Percentiles rank a stretch among this genome's conserved stretches.
Conservation (phyloP, 2,888 invertebrate genomes). For the Lithophane socia region DNA sequence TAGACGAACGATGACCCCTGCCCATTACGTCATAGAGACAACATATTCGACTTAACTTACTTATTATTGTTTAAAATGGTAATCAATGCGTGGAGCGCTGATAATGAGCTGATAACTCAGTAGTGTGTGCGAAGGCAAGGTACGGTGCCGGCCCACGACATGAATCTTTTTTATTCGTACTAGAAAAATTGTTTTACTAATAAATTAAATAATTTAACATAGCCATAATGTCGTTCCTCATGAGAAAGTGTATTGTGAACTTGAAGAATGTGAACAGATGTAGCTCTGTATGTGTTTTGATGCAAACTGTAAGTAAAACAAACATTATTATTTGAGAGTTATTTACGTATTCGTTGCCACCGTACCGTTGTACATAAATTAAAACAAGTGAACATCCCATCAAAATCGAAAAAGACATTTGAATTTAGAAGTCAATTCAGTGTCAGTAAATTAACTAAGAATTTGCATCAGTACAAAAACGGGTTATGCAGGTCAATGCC, state of each 20-base stretch:
- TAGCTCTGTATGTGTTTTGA: conserved; percentile 72
- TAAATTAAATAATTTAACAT: conserved; percentile 16
- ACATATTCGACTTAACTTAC: conserved; percentile 69
- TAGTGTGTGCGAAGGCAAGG: conserved; percentile 71
- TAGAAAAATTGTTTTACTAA: conserved; percentile 28
- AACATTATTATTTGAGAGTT: neutral
- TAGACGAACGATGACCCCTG: conserved; percentile 71
- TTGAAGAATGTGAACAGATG: conserved; percentile 77
- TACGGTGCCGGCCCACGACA: conserved; percentile 69
- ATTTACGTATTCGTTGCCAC: neutral
- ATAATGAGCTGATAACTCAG: conserved; percentile 84
- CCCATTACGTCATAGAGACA: conserved; percentile 67
- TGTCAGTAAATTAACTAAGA: conserved; percentile 1
- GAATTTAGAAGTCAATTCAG: conserved; percentile 5
- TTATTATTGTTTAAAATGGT: conserved; percentile 80
- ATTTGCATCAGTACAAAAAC: conserved; percentile 26
- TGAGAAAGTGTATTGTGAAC: conserved; percentile 81
- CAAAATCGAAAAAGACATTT: neutral
- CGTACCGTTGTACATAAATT: neutral
- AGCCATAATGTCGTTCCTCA: conserved; percentile 80
- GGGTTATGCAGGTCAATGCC: conserved; percentile 39
- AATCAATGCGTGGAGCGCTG: conserved; percentile 79
- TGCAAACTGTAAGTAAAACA: conserved; percentile 79
- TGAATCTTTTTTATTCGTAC: conserved; percentile 53
- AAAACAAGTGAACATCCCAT: neutral